These are phyloP conservation scores for Dreissena polymorpha DNA, from an alignment of 1,140 invertebrate genomes.

Conservation along the genomic window DNA sequence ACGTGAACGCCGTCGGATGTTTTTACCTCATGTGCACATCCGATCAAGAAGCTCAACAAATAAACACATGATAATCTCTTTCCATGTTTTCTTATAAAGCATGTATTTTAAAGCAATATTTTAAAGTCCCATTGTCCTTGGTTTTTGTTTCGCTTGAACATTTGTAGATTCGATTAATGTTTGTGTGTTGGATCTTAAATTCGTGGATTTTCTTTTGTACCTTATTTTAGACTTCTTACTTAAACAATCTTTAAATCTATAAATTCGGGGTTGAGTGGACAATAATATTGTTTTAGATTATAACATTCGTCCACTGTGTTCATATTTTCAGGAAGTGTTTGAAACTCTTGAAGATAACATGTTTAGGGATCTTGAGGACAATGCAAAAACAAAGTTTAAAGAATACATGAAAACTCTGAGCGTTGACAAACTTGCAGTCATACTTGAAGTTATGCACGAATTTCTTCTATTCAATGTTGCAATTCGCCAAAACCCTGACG, in stretches of 20 bases:
- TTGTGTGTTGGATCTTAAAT: too few species aligned
- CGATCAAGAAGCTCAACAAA: background rate
- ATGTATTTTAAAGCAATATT: background rate
- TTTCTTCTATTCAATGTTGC: slow-evolving; percentile 26
- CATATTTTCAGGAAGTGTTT: slow-evolving; percentile 34
- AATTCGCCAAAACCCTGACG: slow-evolving; percentile 14
- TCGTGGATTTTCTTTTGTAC: background rate
- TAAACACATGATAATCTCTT: background rate
- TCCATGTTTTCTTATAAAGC: background rate
- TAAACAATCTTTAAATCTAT: background rate
- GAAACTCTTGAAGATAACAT: slow-evolving; percentile 6
- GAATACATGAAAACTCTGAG: slow-evolving; percentile 40
- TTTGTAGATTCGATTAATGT: too few species aligned
- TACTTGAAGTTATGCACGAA: slow-evolving; percentile 36
- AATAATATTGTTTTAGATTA: background rate
- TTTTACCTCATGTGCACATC: background rate
- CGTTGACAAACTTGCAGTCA: slow-evolving; percentile 19
- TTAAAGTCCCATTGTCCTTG: too few species aligned
- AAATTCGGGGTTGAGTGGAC: background rate
- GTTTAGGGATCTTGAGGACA: slow-evolving; percentile 17
- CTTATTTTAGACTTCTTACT: background rate
- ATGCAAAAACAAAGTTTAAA: background rate
- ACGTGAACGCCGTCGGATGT: too few species aligned
- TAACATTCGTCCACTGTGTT: background rate
- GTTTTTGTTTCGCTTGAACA: too few species aligned